Conservation (phyloP, 2,888 invertebrate genomes). For the Agrochola litura region DNA sequence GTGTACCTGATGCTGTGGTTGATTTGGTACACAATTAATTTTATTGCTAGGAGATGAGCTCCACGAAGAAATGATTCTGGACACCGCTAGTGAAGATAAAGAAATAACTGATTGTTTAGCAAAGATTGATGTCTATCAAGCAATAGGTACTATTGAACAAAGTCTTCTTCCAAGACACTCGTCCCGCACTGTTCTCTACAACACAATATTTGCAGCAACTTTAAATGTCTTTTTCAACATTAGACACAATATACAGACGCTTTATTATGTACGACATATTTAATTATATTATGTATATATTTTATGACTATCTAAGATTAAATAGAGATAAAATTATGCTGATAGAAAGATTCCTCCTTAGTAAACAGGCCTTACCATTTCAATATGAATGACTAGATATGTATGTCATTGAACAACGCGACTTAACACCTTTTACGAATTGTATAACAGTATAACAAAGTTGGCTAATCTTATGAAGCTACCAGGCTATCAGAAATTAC, state of each 20-base stretch:
- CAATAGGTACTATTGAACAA: background rate
- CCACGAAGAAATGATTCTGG: background rate
- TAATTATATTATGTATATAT: background rate
- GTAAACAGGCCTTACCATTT: slow-evolving; percentile 7
- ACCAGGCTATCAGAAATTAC: slow-evolving; percentile 37
- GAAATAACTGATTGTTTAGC: background rate
- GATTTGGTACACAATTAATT: background rate
- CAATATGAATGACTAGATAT: slow-evolving; percentile 9
- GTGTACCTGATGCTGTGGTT: background rate
- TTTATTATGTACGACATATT: background rate
- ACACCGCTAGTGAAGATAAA: background rate
- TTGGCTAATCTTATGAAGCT: slow-evolving; percentile 31
- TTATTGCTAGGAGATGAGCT: background rate
- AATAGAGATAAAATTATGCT: slow-evolving; percentile 2
- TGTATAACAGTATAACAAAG: slow-evolving; percentile 37
- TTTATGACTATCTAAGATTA: slow-evolving; percentile 1
- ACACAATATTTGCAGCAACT: background rate
- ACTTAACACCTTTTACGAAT: slow-evolving; percentile 36
- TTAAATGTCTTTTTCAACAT: background rate
- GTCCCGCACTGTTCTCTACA: background rate
- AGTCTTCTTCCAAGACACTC: background rate
- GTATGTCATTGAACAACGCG: slow-evolving; percentile 39
- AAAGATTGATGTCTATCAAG: background rate
- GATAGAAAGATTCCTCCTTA: slow-evolving; percentile 2
- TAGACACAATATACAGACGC: background rate